Base-by-base conservation (phyloP, 2,113 vertebrate genomes). In the Ceyx margarethae region DNA sequence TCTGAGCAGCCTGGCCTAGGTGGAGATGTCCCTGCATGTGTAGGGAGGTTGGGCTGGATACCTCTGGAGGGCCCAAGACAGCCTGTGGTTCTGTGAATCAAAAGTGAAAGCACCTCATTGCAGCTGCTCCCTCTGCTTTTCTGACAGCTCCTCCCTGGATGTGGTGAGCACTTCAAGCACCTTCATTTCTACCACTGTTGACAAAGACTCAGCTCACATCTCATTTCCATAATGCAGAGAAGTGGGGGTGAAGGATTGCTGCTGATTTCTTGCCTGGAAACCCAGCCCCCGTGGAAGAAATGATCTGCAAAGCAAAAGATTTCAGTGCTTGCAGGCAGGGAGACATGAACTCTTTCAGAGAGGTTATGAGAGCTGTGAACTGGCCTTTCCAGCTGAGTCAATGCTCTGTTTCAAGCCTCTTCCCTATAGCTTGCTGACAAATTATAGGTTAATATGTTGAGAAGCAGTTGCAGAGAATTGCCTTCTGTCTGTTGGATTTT, bases 371-470 rank as follows among this genome's bases (percentile, higher is more conserved):
- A 92, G 60, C 66, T 85, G 31, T 65, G 35, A 93, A 80, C 58
- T 91, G 14, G 42, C 75, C 51, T 88, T 75, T 93, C 88, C 66
- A 64, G 66, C 35, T 86, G 48, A 92, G 79, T 96, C 85, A 83
- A 53, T 75, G 71, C 31, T 87, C 37, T 73, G 46, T 85, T 88
- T 92, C 78, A 94, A 81, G 75, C 64, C 87, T 89, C 60, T 93
- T 91, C 78, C 23, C 9, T 64, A 75, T 57, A 89, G 71, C 81
- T 73, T 68, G 62, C 71, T 89, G 58, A 56, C 93, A 97, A 97
- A 97, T 97, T 97, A 97, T 96, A 97, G 96, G 93, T 95, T 95
- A 95, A 97, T 86, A 64, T 31, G 40, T 80, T 91, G 72, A 94
- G 88, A 87, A 96, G 91, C 78, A 92, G 80, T 83, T 20, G 5